phyloP scores from a whole-genome alignment of 2,888 invertebrate genomes.

The Rhagophthalmus giganteus region DNA sequence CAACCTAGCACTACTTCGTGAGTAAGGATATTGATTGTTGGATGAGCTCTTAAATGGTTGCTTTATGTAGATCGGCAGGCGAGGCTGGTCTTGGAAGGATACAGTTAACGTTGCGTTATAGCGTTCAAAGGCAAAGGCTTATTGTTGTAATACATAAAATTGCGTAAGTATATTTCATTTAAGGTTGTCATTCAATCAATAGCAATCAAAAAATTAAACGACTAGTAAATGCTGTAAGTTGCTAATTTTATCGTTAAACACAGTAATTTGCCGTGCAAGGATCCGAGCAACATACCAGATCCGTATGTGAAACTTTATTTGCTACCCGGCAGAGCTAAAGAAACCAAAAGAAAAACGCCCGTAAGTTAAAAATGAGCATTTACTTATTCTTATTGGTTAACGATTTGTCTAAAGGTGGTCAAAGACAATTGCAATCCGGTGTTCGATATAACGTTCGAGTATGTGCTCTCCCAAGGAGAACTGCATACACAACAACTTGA shows the following conservation, averaged over 20 bases:
- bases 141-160: conserved; percentile 87
- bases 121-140: conserved; percentile 78
- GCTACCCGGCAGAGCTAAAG: conserved; percentile 81
- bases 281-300: conserved; percentile 83
- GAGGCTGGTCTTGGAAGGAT: conserved; percentile 78
- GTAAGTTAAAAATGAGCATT: conserved; percentile 58
- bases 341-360: conserved; percentile 83
- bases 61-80: conserved; percentile 68
- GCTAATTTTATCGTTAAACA: conserved; percentile 3
- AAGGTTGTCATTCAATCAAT: conserved; percentile 33
- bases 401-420: conserved; percentile 58
- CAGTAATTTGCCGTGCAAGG: conserved; percentile 71
- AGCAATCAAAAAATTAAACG: conserved; percentile 14
- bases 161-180: conserved; percentile 73
- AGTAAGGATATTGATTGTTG: conserved; percentile 32
- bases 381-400: too few species aligned
- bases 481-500: conserved; percentile 76
- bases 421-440: conserved; percentile 91
- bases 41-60: conserved; percentile 3
- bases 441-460: conserved; percentile 91
- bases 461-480: conserved; percentile 80
- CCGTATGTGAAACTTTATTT: conserved; percentile 88
- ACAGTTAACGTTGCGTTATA: conserved; percentile 83
- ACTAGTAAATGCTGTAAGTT: conserved; percentile 1
- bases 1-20: conserved; percentile 53